A percentile compares a stretch with the other conserved stretches of the same genome.
Evolutionary conservation across 2,113 vertebrate genomes (phyloP).

Genomic region (Pseudonaja textilis): DNA sequence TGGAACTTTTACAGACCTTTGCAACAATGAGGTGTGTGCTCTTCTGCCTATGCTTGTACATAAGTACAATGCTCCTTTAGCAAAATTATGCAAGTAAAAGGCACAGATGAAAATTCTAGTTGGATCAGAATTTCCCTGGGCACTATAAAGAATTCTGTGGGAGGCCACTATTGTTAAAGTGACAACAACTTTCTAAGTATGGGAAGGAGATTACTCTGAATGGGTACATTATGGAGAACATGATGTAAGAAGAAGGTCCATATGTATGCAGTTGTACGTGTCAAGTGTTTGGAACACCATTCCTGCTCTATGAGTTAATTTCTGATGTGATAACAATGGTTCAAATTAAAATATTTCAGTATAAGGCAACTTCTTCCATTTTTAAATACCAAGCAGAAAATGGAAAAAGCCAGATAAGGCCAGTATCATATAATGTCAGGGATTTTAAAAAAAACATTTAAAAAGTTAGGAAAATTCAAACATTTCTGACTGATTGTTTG

Average conservation of each 20-base stretch:
- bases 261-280: neutral
- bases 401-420: neutral
- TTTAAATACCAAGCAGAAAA: neutral
- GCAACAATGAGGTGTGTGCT: constrained; percentile 81
- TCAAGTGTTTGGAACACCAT: neutral
- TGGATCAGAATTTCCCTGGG: neutral
- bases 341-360: neutral
- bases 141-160: neutral
- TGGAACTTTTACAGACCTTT: constrained; percentile 83
- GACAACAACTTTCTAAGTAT: neutral
- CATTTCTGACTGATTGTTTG: neutral
- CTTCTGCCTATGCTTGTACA: neutral
- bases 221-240: neutral
- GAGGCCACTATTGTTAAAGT: neutral
- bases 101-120: neutral
- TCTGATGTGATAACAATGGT: neutral
- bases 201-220: neutral
- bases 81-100: neutral
- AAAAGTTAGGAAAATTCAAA: neutral
- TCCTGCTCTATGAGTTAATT: neutral
- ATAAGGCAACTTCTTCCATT: neutral
- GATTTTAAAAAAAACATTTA: too few relatives aligned
- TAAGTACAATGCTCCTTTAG: neutral
- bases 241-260: neutral
- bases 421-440: neutral